Evolutionary conservation across 2,888 invertebrate species (phyloP), one percentile per base, ranked within the genome.

Genomic region (Branchellion lobata): DNA sequence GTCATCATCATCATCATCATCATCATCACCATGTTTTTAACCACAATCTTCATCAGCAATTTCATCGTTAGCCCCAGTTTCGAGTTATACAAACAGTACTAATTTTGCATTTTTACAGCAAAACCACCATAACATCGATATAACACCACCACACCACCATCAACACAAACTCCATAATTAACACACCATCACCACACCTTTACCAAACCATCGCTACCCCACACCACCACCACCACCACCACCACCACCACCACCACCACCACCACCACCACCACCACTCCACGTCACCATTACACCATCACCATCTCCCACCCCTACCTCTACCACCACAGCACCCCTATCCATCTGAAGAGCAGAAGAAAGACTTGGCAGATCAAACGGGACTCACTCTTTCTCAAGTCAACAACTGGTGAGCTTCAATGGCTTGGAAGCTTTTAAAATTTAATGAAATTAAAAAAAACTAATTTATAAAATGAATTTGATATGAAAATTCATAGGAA

Each of bases 271-370:
- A 47, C 18, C 47, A 47, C 47, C 47, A 14, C 47, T 47, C 47
- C 47, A 8, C 8, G 11, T 14, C 5, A 14, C 40, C 40, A 40
- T 8, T 40, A 40, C 40, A 40, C 24, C 61, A 18, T 57, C 61
- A 18, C 61, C 61, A 18, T n/a, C 21, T 18, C 24, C 24, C 5
- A 47, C 8, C 47, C 18, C 8, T 47, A 8, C 47, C 24, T 57
- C 14, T n/a, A 18, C 61, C 24, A 18, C 61, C 61, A 57, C 92
- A 99, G 99, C 99, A 99, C 92, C 99, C 99, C 86, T 99, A 99
- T 92, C 99, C 99, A 86, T 98, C 98, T 90, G 99, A 99, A 92
- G 99, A 99, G 91, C 99, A 99, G 92, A 99, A 99, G 92, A 99
- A 99, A 90, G 98, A 99, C 90, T 91, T 99, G 91, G 99, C 99